phyloP scores from a whole-genome alignment of 30 jellyfish, hydroid and myxozoan genomes.

The Aurelia aurita complex sp. Pacific region DNA sequence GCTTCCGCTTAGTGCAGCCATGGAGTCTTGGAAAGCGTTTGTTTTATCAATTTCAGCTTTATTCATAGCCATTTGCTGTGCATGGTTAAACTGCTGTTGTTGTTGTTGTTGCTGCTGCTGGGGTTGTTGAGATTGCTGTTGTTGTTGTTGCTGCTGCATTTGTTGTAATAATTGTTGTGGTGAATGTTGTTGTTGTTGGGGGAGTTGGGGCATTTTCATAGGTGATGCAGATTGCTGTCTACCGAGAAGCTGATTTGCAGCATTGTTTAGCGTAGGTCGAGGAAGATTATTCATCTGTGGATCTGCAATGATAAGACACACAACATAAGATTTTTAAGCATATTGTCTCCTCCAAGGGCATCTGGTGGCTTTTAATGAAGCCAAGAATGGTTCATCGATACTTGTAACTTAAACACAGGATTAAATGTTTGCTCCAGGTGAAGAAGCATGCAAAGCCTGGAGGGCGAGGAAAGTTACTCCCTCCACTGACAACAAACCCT shows the following conservation, averaged over 20 bases:
- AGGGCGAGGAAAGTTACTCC: too few species aligned
- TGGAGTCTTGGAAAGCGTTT: constrained; percentile 44
- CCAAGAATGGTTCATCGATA: too few species aligned
- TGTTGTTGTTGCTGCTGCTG: constrained; percentile 73
- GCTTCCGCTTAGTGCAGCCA: constrained; percentile 36
- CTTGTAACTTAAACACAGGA: too few species aligned
- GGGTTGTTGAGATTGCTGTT: constrained; percentile 55
- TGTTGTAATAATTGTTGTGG: constrained; percentile 10
- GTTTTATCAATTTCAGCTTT: constrained; percentile 46
- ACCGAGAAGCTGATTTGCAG: constrained; percentile 11
- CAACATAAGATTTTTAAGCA: too few species aligned
- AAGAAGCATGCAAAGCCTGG: too few species aligned
- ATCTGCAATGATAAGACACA: not conserved
- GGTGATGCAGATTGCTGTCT: constrained; percentile 43
- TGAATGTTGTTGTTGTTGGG: constrained; percentile 44
- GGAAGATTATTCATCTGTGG: constrained; percentile 25
- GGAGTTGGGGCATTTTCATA: constrained; percentile 50
- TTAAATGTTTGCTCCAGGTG: too few species aligned
- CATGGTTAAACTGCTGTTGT: constrained; percentile 58
- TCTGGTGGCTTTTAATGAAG: too few species aligned
- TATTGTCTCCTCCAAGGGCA: too few species aligned
- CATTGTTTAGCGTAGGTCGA: constrained; percentile 24
- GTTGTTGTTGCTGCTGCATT: constrained; percentile 48
- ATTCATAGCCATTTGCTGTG: constrained; percentile 44
- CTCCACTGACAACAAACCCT: too few species aligned